Conservation (phyloP, 2,888 invertebrate species). For the Alentia gelatinosa region DNA sequence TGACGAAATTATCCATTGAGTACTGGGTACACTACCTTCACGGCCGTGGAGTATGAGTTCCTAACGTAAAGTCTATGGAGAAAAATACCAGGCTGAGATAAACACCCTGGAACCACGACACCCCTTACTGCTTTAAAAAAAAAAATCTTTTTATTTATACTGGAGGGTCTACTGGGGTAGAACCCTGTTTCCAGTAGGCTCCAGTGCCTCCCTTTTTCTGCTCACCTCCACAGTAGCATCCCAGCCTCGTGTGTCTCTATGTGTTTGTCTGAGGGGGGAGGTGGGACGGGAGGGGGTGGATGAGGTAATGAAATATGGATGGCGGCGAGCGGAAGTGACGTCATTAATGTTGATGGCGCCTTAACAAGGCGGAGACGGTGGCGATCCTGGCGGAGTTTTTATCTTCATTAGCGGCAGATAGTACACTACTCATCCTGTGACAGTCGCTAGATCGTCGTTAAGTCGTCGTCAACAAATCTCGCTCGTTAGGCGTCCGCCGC, state of each 20-base stretch:
- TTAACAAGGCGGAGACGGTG: background rate
- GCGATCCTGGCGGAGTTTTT: conserved; percentile 10
- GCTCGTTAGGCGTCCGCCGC: background rate
- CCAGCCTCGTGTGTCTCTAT: background rate
- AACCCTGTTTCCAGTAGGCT: no score
- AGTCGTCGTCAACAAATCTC: background rate
- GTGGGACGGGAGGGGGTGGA: background rate
- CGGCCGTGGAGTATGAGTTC: no score
- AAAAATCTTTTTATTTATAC: no score
- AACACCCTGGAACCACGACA: no score
- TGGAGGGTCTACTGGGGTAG: no score
- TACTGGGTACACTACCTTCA: no score
- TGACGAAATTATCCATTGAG: no score
- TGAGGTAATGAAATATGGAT: conserved; percentile 28
- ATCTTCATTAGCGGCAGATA: conserved; percentile 39
- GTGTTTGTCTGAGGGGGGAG: background rate
- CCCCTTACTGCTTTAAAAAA: no score
- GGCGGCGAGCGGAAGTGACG: background rate
- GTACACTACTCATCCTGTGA: background rate
- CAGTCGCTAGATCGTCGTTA: background rate
- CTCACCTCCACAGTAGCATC: no score
- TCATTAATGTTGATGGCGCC: background rate
- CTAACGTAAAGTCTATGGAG: no score
- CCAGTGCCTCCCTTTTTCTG: no score
- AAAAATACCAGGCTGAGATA: no score